Base-by-base conservation (phyloP, 2,797 vertebrate species). In the Muraenolepis orangiensis region DNA sequence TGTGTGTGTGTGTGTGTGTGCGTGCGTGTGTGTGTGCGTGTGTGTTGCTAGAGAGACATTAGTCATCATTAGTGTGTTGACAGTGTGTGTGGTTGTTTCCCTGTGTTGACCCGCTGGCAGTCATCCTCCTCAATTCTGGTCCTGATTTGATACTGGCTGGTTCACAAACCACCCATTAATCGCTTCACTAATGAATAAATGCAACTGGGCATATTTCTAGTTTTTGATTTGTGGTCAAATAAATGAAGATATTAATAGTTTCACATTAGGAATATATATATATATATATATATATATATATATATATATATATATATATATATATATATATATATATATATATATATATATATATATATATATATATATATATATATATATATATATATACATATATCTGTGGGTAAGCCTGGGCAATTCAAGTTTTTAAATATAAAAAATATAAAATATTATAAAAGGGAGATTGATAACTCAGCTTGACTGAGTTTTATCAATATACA, bases 61-160 rank as follows among this genome's bases (percentile, higher is more conserved):
- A 96, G 95, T 96, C 95, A 96, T 97, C 95, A 96, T 97, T 97
- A 97, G 94, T 91, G 86, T 18, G 94, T 90, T 95, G 95, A 96
- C 95, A 95, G 93, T 87, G 91, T 92, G 91, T 93, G 92, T 95
- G 96, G 96, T 94, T 95, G 92, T 93, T 95, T 92, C 94, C 93
- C 91, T 80, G 88, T 90, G 94, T 94, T 93, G 94, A 94, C 93
- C 94, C 95, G 95, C 94, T 93, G 93, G 93, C 94, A 93, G 94
- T 94, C 84, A 93, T 94, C 94, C 94, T 94, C 93, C 91, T 91
- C 90, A 89, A 88, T 90, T 85, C 93, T 64, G 57, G 94, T 95
- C 95, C 94, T 88, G 94, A 91, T 91, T 95, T 93, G 94, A 96
- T 95, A 96, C 87, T 85, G 85, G 57, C 87, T 90, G 87, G 80